Percentiles rank a stretch among this genome's conserved stretches.
Evolutionary conservation across 2,888 invertebrate genomes (phyloP).

Genomic region (Drosophila maculinotata): DNA sequence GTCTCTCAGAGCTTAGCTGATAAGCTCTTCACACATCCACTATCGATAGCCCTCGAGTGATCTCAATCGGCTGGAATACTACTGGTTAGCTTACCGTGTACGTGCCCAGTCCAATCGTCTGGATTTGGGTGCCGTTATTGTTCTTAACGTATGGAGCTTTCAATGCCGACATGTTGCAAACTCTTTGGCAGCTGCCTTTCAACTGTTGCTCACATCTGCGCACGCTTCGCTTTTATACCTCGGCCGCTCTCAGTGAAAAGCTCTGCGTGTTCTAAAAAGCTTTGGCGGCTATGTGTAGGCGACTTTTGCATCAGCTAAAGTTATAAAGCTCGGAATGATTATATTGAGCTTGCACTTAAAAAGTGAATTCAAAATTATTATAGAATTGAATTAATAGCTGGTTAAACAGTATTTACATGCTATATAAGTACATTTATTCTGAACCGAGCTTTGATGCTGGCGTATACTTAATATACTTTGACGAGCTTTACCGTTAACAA

Average conservation of each 20-base stretch:
- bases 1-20: slow-evolving; percentile 16
- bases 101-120: slow-evolving; percentile 82
- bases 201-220: slow-evolving; percentile 49
- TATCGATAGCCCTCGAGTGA: slow-evolving; percentile 1
- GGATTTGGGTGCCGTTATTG: slow-evolving; percentile 82
- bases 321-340: background rate
- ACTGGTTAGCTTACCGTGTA: slow-evolving; percentile 75
- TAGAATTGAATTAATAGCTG: background rate
- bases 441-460: background rate
- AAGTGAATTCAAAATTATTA: too few species aligned
- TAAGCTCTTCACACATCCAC: slow-evolving; percentile 25
- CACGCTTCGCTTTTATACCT: slow-evolving; percentile 35
- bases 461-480: background rate
- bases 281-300: background rate
- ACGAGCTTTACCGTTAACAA: slow-evolving; percentile 12
- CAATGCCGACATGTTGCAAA: slow-evolving; percentile 55
- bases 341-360: too few species aligned
- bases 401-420: background rate
- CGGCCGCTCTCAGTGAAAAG: slow-evolving; percentile 9
- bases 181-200: slow-evolving; percentile 32
- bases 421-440: background rate
- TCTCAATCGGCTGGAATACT: slow-evolving; percentile 1
- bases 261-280: slow-evolving; percentile 32
- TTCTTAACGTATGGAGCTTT: slow-evolving; percentile 70
- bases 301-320: slow-evolving; percentile 10